A percentile compares a stretch with the other conserved stretches of the same genome.
Conservation (phyloP, 2,113 vertebrate genomes). For the Aplodontia rufa region DNA sequence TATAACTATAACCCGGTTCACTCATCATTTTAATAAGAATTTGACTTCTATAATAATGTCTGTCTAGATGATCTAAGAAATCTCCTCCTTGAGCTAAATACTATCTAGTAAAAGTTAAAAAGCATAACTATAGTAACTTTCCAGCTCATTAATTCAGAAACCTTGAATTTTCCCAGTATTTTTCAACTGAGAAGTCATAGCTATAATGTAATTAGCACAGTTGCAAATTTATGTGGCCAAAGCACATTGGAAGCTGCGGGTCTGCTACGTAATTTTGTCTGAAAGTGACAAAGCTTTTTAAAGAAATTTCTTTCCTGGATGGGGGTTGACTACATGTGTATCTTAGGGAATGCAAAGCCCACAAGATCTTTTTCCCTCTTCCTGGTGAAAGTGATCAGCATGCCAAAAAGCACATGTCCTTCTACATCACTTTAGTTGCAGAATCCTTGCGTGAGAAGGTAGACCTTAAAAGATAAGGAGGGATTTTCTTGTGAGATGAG, state of each 20-base stretch:
- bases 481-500: slow-evolving; percentile 63
- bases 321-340: neutral
- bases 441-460: slow-evolving; percentile 59
- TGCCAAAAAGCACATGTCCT: slow-evolving; percentile 63
- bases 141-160: neutral
- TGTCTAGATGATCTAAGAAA: neutral
- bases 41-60: neutral
- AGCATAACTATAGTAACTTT: neutral
- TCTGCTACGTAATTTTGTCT: slow-evolving; percentile 50
- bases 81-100: neutral
- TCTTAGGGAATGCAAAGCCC: slow-evolving; percentile 52
- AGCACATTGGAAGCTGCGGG: slow-evolving; percentile 33
- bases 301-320: slow-evolving; percentile 68
- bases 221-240: neutral
- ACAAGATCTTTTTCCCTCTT: slow-evolving; percentile 39
- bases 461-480: slow-evolving; percentile 63
- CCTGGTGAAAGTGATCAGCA: slow-evolving; percentile 66
- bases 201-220: slow-evolving; percentile 34
- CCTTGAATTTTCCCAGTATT: neutral
- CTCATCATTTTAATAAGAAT: neutral
- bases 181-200: neutral
- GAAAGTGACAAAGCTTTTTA: slow-evolving; percentile 74
- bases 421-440: slow-evolving; percentile 73
- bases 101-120: neutral
- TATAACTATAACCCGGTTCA: neutral